Evolutionary conservation across 2,888 invertebrate genomes (phyloP).

Genomic region (Heterodera filipjevi): DNA sequence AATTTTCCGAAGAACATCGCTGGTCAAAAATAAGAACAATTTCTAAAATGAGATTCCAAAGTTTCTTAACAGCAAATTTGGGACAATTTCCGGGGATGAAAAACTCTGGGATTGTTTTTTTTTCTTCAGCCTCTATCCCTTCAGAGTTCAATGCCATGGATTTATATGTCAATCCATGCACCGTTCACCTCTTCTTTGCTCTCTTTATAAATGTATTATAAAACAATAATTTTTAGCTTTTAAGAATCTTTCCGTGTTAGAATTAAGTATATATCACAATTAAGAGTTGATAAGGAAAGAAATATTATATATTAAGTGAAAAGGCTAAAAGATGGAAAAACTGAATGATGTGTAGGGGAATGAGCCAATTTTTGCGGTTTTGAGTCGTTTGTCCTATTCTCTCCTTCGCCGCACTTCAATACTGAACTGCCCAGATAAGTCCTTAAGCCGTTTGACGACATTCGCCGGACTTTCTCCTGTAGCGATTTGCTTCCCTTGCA

Average conservation of each 20-base stretch:
- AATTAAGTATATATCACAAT: slow-evolving; percentile 4
- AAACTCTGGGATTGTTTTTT: too few relatives aligned
- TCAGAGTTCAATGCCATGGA: too few relatives aligned
- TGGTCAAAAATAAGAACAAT: too few relatives aligned
- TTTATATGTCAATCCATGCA: too few relatives aligned
- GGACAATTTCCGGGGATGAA: too few relatives aligned
- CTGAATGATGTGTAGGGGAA: not conserved
- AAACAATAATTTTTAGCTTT: too few relatives aligned
- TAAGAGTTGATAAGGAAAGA: not conserved
- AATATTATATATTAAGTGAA: not conserved
- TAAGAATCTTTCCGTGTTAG: not conserved
- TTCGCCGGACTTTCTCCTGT: slow-evolving; percentile 50
- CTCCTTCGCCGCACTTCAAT: slow-evolving; percentile 32
- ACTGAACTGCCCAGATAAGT: slow-evolving; percentile 48
- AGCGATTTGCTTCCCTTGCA: slow-evolving; percentile 57
- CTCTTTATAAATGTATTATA: too few relatives aligned
- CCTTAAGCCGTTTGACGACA: slow-evolving; percentile 61
- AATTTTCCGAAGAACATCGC: too few relatives aligned
- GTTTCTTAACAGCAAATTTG: too few relatives aligned
- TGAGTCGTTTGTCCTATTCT: not conserved
- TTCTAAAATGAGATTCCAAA: too few relatives aligned
- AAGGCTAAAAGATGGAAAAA: not conserved
- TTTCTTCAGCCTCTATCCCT: too few relatives aligned
- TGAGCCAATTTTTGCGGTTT: not conserved
- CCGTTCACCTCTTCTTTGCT: too few relatives aligned